Evolutionary conservation across 2,797 vertebrate species (phyloP).

Genomic region (Cynopterus sphinx): DNA sequence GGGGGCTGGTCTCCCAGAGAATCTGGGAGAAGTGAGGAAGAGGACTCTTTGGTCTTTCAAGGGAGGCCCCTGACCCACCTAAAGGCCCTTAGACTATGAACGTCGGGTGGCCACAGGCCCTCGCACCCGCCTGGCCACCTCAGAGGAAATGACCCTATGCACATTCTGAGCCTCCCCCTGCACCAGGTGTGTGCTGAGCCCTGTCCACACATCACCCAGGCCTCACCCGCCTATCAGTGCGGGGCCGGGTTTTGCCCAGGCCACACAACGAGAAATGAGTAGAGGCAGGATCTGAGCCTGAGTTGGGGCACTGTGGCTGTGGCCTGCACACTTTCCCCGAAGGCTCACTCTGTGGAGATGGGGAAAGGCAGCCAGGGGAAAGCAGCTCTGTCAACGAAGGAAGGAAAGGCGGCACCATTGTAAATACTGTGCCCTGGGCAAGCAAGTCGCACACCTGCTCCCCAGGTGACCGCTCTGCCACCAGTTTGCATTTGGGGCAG

Average conservation of each 20-base stretch:
- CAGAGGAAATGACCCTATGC: accelerated
- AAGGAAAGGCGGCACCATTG: neutral
- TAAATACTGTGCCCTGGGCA: neutral
- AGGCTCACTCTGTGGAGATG: neutral
- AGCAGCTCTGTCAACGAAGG: neutral
- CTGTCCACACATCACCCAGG: neutral
- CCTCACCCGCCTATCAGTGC: neutral
- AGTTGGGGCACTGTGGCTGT: neutral
- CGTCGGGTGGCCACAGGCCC: neutral
- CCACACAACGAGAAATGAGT: neutral
- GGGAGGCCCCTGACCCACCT: neutral
- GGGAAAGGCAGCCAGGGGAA: neutral
- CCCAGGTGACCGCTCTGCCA: neutral
- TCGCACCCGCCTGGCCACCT: neutral
- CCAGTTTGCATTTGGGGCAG: neutral
- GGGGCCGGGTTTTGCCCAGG: neutral
- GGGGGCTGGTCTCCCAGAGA: neutral
- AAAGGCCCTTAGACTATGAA: neutral
- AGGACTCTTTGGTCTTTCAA: neutral
- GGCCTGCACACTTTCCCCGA: accelerated
- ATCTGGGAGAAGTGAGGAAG: neutral
- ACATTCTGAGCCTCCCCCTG: neutral
- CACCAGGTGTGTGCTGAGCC: neutral
- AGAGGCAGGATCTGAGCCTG: neutral
- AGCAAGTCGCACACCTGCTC: neutral